Evolutionary conservation across 2,797 vertebrate genomes (phyloP).

Genomic region (Poecilia gillii): DNA sequence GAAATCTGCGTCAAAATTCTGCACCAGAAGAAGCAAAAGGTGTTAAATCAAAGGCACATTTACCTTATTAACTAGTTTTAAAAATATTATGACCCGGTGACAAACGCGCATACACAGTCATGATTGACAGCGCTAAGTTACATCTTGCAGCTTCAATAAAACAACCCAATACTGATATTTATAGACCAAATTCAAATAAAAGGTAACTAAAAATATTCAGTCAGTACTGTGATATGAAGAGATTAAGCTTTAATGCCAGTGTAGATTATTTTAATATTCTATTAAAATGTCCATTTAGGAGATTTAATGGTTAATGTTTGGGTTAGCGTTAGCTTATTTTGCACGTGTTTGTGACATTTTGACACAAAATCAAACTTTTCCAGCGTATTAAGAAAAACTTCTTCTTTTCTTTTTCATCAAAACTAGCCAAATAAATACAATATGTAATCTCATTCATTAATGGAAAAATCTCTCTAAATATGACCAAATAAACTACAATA

Average conservation of each 20-base stretch:
- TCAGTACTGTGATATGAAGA: not conserved
- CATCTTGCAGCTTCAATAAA: no score
- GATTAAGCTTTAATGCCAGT: not conserved
- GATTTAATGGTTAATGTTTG: not conserved
- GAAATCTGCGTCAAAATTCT: no score
- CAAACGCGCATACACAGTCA: no score
- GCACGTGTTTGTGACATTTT: not conserved
- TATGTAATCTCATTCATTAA: no score
- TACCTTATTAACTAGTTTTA: no score
- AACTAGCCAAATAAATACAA: no score
- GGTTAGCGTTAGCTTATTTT: not conserved
- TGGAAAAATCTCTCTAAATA: no score
- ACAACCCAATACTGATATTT: not conserved
- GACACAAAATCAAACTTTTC: not conserved
- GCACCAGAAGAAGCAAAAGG: no score
- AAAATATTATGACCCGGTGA: no score
- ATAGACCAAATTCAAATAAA: not conserved
- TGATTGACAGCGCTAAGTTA: no score
- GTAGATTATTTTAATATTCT: not conserved
- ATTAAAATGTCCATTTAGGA: not conserved
- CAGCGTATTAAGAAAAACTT: not conserved
- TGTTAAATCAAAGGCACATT: no score
- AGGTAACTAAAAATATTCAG: not conserved
- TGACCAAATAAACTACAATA: no score
- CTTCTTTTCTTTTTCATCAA: not conserved